A percentile compares a stretch with the other conserved stretches of the same genome.
phyloP scores from a whole-genome alignment of 2,113 vertebrate species.

The Mixornis gularis region DNA sequence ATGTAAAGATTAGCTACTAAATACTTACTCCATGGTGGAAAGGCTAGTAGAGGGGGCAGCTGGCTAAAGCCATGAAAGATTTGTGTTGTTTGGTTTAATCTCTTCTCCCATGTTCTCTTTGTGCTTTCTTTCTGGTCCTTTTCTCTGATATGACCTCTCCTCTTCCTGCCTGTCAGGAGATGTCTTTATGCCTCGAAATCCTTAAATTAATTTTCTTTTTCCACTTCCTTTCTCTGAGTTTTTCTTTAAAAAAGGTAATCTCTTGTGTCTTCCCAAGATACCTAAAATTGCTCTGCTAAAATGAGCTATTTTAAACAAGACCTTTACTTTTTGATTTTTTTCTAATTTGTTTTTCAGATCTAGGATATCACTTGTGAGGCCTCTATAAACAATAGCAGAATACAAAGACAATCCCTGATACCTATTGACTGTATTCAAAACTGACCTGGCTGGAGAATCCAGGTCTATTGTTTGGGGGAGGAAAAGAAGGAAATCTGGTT shows the following conservation, averaged over 20 bases:
- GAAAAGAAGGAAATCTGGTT: background rate
- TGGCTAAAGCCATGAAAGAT: background rate
- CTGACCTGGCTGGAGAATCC: background rate
- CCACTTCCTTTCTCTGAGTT: background rate
- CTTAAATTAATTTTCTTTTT: background rate
- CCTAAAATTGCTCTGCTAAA: background rate
- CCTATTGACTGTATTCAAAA: background rate
- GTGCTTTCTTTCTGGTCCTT: background rate
- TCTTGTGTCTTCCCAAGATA: background rate
- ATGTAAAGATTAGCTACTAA: background rate
- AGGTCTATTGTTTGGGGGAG: background rate
- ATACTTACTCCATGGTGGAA: fast-evolving
- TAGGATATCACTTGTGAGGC: background rate
- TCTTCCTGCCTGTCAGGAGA: background rate
- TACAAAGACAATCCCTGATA: background rate
- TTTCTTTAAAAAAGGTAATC: background rate
- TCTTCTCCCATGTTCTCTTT: background rate
- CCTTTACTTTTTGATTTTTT: background rate
- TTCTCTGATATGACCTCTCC: background rate
- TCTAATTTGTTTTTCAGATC: background rate
- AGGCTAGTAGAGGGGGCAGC: background rate
- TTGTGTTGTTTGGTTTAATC: background rate
- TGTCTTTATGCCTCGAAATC: background rate
- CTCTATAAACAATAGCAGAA: background rate
- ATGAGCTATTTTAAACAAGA: background rate